Evolutionary conservation across 1,140 invertebrate genomes (phyloP), one percentile per base, ranked within the genome.

Genomic region (Centruroides sculpturatus): DNA sequence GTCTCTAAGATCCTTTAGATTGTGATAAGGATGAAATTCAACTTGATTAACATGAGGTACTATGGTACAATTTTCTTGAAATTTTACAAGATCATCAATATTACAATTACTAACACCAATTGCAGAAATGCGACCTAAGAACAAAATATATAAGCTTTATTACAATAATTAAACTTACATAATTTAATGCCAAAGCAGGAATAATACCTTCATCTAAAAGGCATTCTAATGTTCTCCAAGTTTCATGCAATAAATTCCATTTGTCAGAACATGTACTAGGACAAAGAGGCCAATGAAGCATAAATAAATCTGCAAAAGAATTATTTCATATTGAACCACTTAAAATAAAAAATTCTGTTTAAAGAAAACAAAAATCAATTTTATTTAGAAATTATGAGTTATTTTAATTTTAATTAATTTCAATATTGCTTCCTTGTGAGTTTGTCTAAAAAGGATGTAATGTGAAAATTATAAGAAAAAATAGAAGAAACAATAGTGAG

Each of bases 1-100:
- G 10, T 69, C 49, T 46, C 67, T 55, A 4, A 76, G 58, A 35
- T 68, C 62, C 36, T 62, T 65, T 12, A 72, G 75, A 64, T 74
- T 71, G 55, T 75, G 72, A 64, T 69, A 75, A 10, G 76, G 75
- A 65, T 77, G 73, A 54, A 75, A 74, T 67, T 77, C 75, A 52
- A 73, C 73, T 66, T 77, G 75, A 67, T 77, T 75, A 35, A 76
- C 70, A 55, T 74, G 71, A 10, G 75, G 75, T 49, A 66, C 60
- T 23, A 76, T 64, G 50, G 65, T 65, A 59, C 70, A 67, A 47
- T 64, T 68, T 50, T 74, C 70, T 56, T 72, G 55, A 23, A 74
- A 56, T 36, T 67, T 64, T 55, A 72, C 67, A 9, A 77, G 52
- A 62, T 77, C 72, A n/a, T 65, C 51, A 55, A 72, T 66, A 13